A percentile compares a stretch with the other conserved stretches of the same genome.
Conservation (phyloP, 2,888 invertebrate species). For the Latrodectus elegans region DNA sequence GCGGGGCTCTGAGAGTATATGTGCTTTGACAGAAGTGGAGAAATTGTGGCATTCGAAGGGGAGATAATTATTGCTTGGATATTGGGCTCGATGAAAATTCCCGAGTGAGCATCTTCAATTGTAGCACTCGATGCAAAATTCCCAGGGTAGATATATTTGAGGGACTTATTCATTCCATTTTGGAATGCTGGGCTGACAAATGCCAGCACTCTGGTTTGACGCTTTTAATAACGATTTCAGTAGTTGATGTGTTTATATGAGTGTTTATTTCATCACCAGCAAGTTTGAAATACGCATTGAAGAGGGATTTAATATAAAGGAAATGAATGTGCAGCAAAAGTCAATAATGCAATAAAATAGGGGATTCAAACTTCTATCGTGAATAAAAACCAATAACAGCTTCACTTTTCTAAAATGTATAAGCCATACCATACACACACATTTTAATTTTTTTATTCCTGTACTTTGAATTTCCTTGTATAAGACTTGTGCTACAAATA, state of each 20-base stretch:
- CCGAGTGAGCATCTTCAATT: neutral
- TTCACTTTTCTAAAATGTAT: too few species aligned
- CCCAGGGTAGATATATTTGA: neutral
- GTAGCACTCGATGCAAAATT: neutral
- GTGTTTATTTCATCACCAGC: too few species aligned
- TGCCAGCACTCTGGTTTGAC: neutral
- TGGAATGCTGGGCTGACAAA: neutral
- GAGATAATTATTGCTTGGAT: conserved; percentile 2
- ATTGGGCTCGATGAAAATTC: neutral
- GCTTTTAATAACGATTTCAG: neutral
- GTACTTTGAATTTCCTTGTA: too few species aligned
- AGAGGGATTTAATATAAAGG: too few species aligned
- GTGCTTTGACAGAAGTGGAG: neutral
- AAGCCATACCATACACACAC: too few species aligned
- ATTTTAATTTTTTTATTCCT: too few species aligned
- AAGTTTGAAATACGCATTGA: too few species aligned
- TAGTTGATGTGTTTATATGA: neutral
- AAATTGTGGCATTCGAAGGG: neutral
- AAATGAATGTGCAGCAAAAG: too few species aligned
- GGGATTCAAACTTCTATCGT: too few species aligned
- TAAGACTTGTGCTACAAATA: too few species aligned
- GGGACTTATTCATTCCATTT: neutral
- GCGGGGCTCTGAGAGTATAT: neutral
- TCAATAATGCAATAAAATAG: too few species aligned
- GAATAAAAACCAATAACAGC: too few species aligned